Conservation (phyloP, 2,888 invertebrate genomes). For the Saturnia pavonia region DNA sequence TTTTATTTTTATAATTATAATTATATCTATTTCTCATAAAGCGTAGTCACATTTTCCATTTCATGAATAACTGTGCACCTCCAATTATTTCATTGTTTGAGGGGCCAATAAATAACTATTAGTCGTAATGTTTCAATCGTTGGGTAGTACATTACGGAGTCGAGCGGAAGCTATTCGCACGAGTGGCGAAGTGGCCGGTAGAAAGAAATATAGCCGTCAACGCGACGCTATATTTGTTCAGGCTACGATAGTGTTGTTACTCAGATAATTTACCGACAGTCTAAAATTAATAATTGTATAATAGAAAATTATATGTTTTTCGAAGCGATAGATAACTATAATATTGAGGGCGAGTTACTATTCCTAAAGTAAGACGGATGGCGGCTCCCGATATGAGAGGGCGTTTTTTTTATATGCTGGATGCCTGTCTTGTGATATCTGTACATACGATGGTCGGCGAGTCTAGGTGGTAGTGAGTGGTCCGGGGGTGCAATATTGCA, state of each 20-base stretch:
- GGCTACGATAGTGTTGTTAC: conserved; percentile 44
- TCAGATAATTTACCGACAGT: not conserved
- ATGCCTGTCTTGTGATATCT: no score
- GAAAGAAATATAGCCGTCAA: conserved; percentile 74
- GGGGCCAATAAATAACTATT: conserved; percentile 63
- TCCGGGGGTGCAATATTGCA: no score
- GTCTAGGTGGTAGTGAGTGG: no score
- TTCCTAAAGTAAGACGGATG: no score
- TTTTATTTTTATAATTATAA: no score
- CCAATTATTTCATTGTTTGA: conserved; percentile 11
- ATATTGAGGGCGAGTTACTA: no score
- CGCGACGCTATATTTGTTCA: conserved; percentile 49
- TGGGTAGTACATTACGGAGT: conserved; percentile 44
- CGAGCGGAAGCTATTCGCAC: conserved; percentile 50
- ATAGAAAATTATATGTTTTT: no score
- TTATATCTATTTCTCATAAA: not conserved
- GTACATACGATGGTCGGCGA: no score
- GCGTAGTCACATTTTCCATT: not conserved
- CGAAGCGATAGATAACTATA: no score
- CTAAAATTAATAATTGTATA: not conserved
- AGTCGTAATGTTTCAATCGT: conserved; percentile 66
- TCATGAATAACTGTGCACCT: not conserved
- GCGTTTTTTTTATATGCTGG: no score
- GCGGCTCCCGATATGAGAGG: no score
- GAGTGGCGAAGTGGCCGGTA: conserved; percentile 51